Conservation (phyloP, 2,888 invertebrate genomes). For the Melanotus villosus region DNA sequence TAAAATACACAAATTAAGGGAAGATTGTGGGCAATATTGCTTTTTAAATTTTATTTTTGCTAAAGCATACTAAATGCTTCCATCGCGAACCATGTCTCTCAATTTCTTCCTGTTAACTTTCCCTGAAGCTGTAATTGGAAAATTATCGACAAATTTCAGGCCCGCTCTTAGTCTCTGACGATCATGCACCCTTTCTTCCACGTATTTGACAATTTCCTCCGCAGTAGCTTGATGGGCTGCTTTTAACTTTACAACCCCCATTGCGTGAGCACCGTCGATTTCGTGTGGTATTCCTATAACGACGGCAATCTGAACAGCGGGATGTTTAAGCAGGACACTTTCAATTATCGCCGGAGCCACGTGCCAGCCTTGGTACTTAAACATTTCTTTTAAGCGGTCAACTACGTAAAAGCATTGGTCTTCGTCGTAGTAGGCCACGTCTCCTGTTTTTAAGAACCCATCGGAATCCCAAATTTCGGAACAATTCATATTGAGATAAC, state of each 20-base stretch:
- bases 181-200: conserved; percentile 50
- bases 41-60: no score
- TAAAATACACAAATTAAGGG: no score
- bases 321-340: conserved; percentile 58
- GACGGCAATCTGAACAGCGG: conserved; percentile 57
- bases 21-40: no score
- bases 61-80: no score
- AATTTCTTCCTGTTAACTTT: conserved; percentile 42
- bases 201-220: conserved; percentile 45
- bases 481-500: conserved; percentile 69
- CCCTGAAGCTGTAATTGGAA: conserved; percentile 48
- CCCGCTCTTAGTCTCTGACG: conserved; percentile 51
- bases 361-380: conserved; percentile 71
- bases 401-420: conserved; percentile 69
- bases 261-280: conserved; percentile 61
- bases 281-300: conserved; percentile 62
- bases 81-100: background rate
- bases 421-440: conserved; percentile 70
- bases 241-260: conserved; percentile 57
- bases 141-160: conserved; percentile 46
- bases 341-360: conserved; percentile 65
- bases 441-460: conserved; percentile 71
- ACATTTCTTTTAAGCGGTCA: conserved; percentile 70
- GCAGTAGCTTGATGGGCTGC: conserved; percentile 22
- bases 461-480: conserved; percentile 66